Base-by-base conservation (phyloP, 2,888 invertebrate genomes). In the Caenorhabditis sinica region DNA sequence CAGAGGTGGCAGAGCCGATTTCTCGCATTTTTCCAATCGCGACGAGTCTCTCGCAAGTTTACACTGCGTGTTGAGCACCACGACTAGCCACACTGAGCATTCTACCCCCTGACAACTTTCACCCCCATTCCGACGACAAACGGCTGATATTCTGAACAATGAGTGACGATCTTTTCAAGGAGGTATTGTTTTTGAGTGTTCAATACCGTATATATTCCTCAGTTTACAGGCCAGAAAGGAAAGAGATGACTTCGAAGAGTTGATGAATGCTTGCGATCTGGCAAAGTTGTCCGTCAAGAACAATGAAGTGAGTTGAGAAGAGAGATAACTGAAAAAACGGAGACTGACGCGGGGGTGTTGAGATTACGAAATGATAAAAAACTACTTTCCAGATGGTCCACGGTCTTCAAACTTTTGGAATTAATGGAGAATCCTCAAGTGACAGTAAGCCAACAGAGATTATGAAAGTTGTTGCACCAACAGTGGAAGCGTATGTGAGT, bases 211-310 rank as follows among this genome's bases (percentile, higher is more conserved):
- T 58, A 45, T 5, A 2, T 8, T 28, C 13, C 15, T 56, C 13
- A 0, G 28, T 53, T 75, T 56, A 11, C 51, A 88, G 88, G 85
- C 88, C 15, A 80, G 83, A 71, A 88, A 87, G 51, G 83, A 85
- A 23, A 65, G 87, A 36, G 87, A 88, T 81, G 88, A 88, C 73
- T 88, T 88, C 28, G 88, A 88, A 36, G 87, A 87, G 33, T 71
- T 88, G 56, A 88, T 88, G 88, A 86, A 85, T 68, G 88, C 86
- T 36, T 88, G 88, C 63, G 86, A 88, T 66, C 71, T 86, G 20
- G 88, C 88, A 15, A 87, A 86, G 74, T 63, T 82, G 58, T 86
- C 86, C 49, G 79, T 79, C 23, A 88, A 86, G 68, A 87, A 86
- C 73, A 83, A 85, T 75, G 82, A 86, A 45, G 88, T 88, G 66